Base-by-base conservation (phyloP, 2,113 vertebrate genomes). In the Charina bottae region DNA sequence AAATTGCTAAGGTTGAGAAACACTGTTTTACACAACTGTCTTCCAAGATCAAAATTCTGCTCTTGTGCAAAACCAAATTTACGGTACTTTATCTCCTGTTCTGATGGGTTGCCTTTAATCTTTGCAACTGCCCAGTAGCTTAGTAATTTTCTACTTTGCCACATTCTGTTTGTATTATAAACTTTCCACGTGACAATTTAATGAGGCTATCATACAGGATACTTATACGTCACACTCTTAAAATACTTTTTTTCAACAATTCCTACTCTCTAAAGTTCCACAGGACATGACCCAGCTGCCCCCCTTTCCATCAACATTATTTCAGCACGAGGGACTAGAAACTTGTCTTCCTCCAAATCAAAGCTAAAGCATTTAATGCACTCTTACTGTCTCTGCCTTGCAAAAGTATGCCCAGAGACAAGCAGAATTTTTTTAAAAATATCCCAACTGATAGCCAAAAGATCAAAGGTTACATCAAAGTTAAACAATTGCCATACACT, bases 291-390 rank as follows among this genome's bases (percentile, higher is more conserved):
- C 15, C 68, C 68, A 6, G 64, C 28, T 6, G 2, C 15, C 17
- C 68, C 0, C 0, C 2, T 1, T 78, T 19, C n/a, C 6, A 37
- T 0, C 15, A 1, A 37, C 13, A 3, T 37, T 19, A 6, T 8
- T 37, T 19, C 68, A 37, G 15, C 13, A 0, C 64, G 17, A 28
- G 28, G 62, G 11, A 68, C 62, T 42, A 28, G 46, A n/a, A 26
- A 56, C 54, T 1, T 87, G 8, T 9, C 56, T 87, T 33, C 6
- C 53, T 55, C 53, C 11, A 55, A 54, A 55, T 2, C 24, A n/a
- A 28, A 64, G 11, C 26, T 11, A 2, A 33, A 37, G 68, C n/a
- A 7, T 78, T 78, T 78, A 6, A 3, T 15, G 68, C 13, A 2
- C 17, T 78, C n/a, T 33, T 33, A 19, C 17, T 37, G 7, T 3